Conservation (phyloP, 2,797 vertebrate species). For the Sparus aurata region DNA sequence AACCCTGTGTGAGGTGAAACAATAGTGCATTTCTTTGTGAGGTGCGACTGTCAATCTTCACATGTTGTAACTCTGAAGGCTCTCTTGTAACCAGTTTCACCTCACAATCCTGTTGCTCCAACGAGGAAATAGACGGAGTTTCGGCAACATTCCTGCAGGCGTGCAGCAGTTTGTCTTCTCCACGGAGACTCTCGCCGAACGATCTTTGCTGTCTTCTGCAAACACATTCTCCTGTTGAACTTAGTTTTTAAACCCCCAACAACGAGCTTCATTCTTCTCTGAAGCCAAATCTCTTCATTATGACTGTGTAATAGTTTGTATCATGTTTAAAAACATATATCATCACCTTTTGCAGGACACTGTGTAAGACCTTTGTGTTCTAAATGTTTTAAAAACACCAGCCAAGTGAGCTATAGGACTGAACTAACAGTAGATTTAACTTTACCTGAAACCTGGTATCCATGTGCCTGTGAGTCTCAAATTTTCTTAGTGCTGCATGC, state of each 20-base stretch:
- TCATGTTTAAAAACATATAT: background rate
- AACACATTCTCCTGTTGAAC: background rate
- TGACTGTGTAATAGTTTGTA: background rate
- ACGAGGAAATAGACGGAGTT: background rate
- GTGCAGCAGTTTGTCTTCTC: background rate
- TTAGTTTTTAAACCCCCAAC: background rate
- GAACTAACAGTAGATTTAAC: background rate
- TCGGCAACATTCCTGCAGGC: slow-evolving; percentile 3
- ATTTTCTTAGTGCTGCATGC: slow-evolving; percentile 48
- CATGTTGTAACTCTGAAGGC: slow-evolving; percentile 6
- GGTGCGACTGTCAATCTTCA: slow-evolving; percentile 1
- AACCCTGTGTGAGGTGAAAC: slow-evolving; percentile 26
- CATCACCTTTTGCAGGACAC: slow-evolving; percentile 7
- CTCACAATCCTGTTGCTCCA: slow-evolving; percentile 32
- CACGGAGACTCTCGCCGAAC: background rate
- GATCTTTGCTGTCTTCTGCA: background rate
- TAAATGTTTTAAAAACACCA: background rate
- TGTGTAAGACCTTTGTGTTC: background rate
- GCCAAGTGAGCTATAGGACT: background rate
- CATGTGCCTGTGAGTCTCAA: slow-evolving; percentile 6
- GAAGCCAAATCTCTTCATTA: background rate
- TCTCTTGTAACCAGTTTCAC: slow-evolving; percentile 36
- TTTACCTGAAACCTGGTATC: background rate
- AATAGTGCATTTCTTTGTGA: slow-evolving; percentile 11
- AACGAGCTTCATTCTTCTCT: background rate